Percentiles rank a stretch among this genome's conserved stretches.
Conservation (phyloP, 1,140 invertebrate genomes). For the Zophobas morio region DNA sequence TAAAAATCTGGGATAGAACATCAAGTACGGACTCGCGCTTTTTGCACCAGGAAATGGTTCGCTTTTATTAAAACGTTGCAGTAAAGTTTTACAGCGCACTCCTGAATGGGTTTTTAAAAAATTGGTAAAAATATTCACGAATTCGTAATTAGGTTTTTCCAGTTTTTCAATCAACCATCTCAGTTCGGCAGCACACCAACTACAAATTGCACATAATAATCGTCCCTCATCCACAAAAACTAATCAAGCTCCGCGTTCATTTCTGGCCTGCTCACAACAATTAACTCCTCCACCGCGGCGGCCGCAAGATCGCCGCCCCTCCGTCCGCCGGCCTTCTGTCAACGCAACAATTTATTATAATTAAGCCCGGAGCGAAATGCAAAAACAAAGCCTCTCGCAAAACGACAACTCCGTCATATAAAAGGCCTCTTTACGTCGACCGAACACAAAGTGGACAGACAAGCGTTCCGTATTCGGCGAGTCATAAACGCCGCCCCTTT, state of each 20-base stretch:
- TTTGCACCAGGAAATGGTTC: neutral
- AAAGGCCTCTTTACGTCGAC: slow-evolving; percentile 13
- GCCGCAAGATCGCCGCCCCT: no score
- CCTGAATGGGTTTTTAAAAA: no score
- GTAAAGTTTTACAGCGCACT: neutral
- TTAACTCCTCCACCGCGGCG: no score
- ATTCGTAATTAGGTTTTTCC: no score
- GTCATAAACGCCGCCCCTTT: slow-evolving; percentile 4
- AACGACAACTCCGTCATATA: neutral
- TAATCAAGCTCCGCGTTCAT: no score
- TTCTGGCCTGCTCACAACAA: no score
- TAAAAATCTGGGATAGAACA: neutral
- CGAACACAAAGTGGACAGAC: slow-evolving; percentile 7
- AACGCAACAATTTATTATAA: slow-evolving; percentile 22
- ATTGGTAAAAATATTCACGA: no score
- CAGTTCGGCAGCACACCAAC: no score
- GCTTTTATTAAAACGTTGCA: neutral
- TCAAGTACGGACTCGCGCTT: neutral
- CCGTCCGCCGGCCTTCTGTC: no score
- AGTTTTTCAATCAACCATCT: no score
- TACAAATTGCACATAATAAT: no score
- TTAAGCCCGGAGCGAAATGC: slow-evolving; percentile 7
- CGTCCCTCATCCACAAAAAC: no score
- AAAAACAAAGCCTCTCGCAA: slow-evolving; percentile 15
- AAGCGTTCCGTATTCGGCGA: slow-evolving; percentile 1